A percentile compares a stretch with the other conserved stretches of the same genome.
These are phyloP conservation scores for Drosophila ananassae DNA, from an alignment of 1,140 invertebrate genomes.

Conservation along the genomic window DNA sequence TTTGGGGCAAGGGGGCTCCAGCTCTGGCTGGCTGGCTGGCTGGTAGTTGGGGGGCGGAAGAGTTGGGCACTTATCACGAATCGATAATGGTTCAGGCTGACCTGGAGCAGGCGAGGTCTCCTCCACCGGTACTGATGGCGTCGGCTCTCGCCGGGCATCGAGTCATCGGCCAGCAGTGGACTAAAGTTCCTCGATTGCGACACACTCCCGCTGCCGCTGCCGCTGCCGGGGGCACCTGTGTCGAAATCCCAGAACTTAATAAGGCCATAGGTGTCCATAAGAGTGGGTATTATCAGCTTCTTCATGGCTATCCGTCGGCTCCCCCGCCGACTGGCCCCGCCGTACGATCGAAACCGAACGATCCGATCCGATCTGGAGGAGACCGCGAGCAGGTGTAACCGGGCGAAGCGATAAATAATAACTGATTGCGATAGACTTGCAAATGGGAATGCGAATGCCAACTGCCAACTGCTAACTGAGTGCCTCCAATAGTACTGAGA, in stretches of 20 bases:
- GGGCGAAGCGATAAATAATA: conserved; percentile 70
- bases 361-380: conserved; percentile 2
- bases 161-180: conserved; percentile 30
- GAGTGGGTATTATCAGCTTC: conserved; percentile 74
- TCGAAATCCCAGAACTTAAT: conserved; percentile 82
- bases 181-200: conserved; percentile 2
- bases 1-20: background rate
- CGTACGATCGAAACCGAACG: background rate
- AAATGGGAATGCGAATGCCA: conserved; percentile 42
- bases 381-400: conserved; percentile 61
- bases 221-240: conserved; percentile 42
- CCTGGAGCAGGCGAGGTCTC: conserved; percentile 49
- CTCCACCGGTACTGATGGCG: conserved; percentile 49
- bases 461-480: background rate
- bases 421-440: conserved; percentile 68
- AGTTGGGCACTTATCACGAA: conserved; percentile 9
- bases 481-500: background rate
- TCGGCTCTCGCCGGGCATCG: conserved; percentile 48
- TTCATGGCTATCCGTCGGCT: conserved; percentile 51
- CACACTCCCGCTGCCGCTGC: background rate
- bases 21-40: background rate
- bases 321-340: background rate
- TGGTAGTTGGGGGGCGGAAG: background rate
- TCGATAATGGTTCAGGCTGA: conserved; percentile 30
- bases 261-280: conserved; percentile 78